phyloP scores from a whole-genome alignment of 2,888 invertebrate species.

The Alcis repandata region DNA sequence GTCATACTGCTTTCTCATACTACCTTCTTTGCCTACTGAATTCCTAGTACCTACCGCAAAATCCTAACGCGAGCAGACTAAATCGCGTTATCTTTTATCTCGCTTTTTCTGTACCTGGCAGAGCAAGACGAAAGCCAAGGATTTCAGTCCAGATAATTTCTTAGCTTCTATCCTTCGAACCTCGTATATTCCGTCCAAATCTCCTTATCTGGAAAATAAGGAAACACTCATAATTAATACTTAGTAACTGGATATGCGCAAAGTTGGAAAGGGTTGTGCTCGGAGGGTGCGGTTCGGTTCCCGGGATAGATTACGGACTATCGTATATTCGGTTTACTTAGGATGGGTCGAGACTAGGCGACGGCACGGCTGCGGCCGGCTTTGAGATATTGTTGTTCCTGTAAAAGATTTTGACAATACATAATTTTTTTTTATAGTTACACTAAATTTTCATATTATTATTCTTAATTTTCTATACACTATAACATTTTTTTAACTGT shows the following conservation, averaged over 20 bases:
- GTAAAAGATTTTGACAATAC: not conserved
- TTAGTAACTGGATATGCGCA: constrained; percentile 64
- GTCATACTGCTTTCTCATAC: too few relatives aligned
- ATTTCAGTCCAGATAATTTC: not conserved
- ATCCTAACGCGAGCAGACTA: too few relatives aligned
- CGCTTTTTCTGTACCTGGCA: too few relatives aligned
- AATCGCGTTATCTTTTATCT: too few relatives aligned
- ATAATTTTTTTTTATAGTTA: not conserved
- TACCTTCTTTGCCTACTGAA: too few relatives aligned
- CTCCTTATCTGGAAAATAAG: constrained; percentile 29
- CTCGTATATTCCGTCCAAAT: constrained; percentile 22
- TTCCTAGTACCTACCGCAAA: too few relatives aligned
- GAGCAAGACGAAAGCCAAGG: not conserved
- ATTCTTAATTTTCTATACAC: too few relatives aligned
- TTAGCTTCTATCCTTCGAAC: not conserved
- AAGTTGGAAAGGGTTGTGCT: constrained; percentile 69
- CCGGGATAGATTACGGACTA: constrained; percentile 61
- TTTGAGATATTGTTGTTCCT: too few relatives aligned
- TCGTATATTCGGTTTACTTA: constrained; percentile 59
- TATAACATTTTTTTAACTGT: too few relatives aligned
- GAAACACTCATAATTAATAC: constrained; percentile 69
- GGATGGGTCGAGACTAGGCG: constrained; percentile 48
- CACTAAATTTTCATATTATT: not conserved
- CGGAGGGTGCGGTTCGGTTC: constrained; percentile 66
- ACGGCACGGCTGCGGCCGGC: constrained; percentile 24